These are phyloP conservation scores for Limnodromus scolopaceus DNA, from an alignment of 2,797 vertebrate species.

Conservation along the genomic window DNA sequence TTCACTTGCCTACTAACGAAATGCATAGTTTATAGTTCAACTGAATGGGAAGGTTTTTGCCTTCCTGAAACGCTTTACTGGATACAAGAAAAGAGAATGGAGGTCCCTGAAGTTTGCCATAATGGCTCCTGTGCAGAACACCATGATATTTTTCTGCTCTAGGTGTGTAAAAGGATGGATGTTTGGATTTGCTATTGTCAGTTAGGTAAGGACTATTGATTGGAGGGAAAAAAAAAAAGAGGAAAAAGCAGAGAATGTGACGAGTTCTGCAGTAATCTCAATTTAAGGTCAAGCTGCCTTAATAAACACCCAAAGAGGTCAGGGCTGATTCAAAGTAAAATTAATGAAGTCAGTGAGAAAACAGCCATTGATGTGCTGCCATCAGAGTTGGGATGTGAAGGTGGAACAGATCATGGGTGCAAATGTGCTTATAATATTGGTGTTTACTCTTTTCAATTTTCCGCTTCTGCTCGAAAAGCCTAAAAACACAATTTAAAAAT, in stretches of 20 bases:
- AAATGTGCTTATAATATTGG: background rate
- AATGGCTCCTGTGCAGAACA: background rate
- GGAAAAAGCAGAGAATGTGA: background rate
- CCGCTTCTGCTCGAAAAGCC: background rate
- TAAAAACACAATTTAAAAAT: background rate
- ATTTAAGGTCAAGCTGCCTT: background rate
- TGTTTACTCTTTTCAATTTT: background rate
- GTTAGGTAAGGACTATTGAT: background rate
- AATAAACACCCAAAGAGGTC: background rate
- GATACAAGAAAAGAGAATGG: background rate
- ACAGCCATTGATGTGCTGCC: background rate
- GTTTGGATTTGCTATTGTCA: background rate
- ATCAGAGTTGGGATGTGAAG: background rate
- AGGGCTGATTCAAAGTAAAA: background rate
- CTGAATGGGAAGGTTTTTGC: background rate
- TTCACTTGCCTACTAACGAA: background rate
- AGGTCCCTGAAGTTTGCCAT: background rate
- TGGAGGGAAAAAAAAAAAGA: background rate
- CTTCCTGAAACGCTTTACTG: background rate
- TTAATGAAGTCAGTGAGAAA: background rate
- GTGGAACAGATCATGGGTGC: background rate
- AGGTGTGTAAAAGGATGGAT: background rate
- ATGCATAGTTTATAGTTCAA: background rate
- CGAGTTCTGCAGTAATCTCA: background rate
- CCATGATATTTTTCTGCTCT: background rate